phyloP scores from a whole-genome alignment of 2,888 invertebrate genomes.

The Xanthostigma xanthostigma region DNA sequence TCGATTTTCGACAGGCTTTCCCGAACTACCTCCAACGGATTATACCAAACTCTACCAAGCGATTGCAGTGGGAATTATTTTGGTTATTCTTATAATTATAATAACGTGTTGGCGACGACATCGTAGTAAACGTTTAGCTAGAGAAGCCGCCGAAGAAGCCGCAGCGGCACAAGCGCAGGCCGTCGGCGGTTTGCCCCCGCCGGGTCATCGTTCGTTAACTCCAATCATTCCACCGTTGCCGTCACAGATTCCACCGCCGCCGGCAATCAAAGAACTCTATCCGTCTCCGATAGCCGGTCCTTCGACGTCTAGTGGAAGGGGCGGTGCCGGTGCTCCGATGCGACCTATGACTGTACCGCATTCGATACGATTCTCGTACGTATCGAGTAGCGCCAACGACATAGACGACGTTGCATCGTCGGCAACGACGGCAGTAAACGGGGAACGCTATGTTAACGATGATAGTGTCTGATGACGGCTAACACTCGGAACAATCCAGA shows the following conservation, averaged over 20 bases:
- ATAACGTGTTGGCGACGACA: constrained; percentile 4
- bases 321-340: not conserved
- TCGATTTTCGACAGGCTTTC: not conserved
- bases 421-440: constrained; percentile 12
- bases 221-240: not conserved
- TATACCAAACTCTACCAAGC: constrained; percentile 3
- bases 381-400: not conserved
- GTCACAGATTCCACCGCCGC: constrained; percentile 3
- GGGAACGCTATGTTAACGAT: constrained; percentile 38
- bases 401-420: not conserved
- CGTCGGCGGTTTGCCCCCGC: not conserved
- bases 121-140: not conserved
- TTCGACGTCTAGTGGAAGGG: not conserved
- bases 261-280: not conserved
- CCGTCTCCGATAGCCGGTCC: constrained; percentile 4
- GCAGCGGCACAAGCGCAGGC: constrained; percentile 1
- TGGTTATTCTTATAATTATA: not conserved
- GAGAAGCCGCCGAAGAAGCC: not conserved
- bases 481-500: constrained; percentile 9
- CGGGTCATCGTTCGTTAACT: not conserved
- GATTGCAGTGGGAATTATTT: not conserved
- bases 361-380: constrained; percentile 5
- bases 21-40: constrained; percentile 2
- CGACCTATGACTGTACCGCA: not conserved
- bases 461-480: constrained; percentile 38